Evolutionary conservation across 2,113 vertebrate genomes (phyloP).

Genomic region (Columbina picui): DNA sequence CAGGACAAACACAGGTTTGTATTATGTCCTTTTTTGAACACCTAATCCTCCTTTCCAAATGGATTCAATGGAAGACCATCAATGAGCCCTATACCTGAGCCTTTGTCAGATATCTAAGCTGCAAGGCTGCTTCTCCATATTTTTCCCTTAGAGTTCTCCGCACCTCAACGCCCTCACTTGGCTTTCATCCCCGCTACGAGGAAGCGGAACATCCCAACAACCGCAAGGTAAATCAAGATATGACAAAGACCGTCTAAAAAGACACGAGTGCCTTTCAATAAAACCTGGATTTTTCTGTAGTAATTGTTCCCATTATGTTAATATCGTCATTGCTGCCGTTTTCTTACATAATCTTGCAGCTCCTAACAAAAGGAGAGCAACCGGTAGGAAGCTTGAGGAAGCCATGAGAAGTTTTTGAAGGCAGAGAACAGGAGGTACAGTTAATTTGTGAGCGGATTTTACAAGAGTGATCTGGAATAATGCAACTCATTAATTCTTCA

Average conservation of each 20-base stretch:
- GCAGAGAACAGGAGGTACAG: not conserved
- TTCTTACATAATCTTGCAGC: not conserved
- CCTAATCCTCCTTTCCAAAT: not conserved
- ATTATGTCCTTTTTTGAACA: not conserved
- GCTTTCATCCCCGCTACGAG: not conserved
- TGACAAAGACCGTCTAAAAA: not conserved
- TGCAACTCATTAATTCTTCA: conserved; percentile 13
- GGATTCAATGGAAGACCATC: not conserved
- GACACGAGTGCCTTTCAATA: not conserved
- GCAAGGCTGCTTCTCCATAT: not conserved
- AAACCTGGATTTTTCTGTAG: not conserved
- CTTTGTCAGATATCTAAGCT: not conserved
- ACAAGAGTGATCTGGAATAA: not conserved
- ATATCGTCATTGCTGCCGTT: not conserved
- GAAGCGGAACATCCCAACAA: not conserved
- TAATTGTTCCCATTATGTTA: conserved; percentile 44
- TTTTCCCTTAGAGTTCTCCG: not conserved
- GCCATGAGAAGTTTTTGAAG: not conserved
- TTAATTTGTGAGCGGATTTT: conserved; percentile 16
- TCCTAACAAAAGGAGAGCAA: not conserved
- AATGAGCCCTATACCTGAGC: not conserved
- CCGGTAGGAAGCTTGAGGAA: not conserved
- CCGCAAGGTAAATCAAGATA: not conserved
- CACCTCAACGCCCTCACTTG: not conserved
- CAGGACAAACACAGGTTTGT: not conserved